phyloP scores from a whole-genome alignment of 2,113 vertebrate species.

The Oreotrochilus melanogaster region DNA sequence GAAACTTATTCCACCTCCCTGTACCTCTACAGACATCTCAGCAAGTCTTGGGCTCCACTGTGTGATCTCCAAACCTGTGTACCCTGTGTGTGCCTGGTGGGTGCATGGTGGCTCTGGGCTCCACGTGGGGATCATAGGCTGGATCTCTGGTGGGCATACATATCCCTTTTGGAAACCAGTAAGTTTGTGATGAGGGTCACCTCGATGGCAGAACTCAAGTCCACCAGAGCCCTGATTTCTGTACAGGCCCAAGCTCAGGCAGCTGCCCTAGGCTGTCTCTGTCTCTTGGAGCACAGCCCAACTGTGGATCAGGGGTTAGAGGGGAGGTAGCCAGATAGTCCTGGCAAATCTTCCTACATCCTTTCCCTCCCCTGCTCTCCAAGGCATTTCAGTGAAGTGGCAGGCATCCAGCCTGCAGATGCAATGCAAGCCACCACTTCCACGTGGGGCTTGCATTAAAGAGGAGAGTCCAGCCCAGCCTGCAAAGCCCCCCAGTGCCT shows the following conservation, averaged over 20 bases:
- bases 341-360: neutral
- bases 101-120: neutral
- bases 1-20: neutral
- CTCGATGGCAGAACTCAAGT: neutral
- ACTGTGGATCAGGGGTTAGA: neutral
- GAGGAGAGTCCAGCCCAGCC: neutral
- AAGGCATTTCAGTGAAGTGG: neutral
- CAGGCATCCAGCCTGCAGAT: neutral
- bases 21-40: neutral
- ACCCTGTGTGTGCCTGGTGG: neutral
- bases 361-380: neutral
- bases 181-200: neutral
- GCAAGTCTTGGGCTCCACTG: neutral
- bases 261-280: neutral
- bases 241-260: neutral
- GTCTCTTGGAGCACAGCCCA: neutral
- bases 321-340: neutral
- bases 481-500: neutral
- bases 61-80: neutral
- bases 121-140: fast-evolving
- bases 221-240: neutral
- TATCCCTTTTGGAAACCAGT: neutral
- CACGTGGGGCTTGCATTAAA: fast-evolving
- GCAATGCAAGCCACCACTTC: fast-evolving
- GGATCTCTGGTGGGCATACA: neutral